Evolutionary conservation across 2,888 invertebrate species (phyloP).

Genomic region (Spatulosminthurus flaviceps): DNA sequence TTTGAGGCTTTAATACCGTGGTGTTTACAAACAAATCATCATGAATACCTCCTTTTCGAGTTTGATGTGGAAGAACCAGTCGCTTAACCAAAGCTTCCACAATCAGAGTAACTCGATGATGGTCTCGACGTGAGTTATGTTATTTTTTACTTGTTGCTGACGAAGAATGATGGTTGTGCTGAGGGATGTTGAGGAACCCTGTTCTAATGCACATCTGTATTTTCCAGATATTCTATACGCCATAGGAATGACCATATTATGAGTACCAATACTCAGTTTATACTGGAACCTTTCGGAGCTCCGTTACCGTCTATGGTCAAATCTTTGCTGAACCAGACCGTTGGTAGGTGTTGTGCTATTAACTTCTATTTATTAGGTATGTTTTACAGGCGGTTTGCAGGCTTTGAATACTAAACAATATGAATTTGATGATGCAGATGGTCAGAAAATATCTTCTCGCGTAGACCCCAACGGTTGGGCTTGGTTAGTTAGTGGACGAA

Average conservation of each 20-base stretch:
- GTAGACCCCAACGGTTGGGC: conserved; percentile 79
- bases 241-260: conserved; percentile 37
- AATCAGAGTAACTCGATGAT: not conserved
- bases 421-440: conserved; percentile 38
- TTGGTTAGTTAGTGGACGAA: conserved; percentile 85
- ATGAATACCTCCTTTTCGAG: conserved; percentile 44
- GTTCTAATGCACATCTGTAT: no score
- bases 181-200: no score
- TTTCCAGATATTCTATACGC: not conserved
- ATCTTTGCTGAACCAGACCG: conserved; percentile 47
- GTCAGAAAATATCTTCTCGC: conserved; percentile 70
- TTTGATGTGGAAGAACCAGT: conserved; percentile 38
- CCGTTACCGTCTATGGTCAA: conserved; percentile 54
- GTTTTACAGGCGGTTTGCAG: no score
- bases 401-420: no score
- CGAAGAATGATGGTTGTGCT: no score
- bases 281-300: conserved; percentile 49
- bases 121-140: not conserved
- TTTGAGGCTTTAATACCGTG: no score
- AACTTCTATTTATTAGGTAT: not conserved
- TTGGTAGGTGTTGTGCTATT: conserved; percentile 36
- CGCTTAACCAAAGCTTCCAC: conserved; percentile 24
- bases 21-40: not conserved
- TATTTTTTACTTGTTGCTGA: no score
- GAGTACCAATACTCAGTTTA: conserved; percentile 38